Evolutionary conservation across 2,113 vertebrate species (phyloP), one percentile per base, ranked within the genome.

Genomic region (Irena cyanogastra): DNA sequence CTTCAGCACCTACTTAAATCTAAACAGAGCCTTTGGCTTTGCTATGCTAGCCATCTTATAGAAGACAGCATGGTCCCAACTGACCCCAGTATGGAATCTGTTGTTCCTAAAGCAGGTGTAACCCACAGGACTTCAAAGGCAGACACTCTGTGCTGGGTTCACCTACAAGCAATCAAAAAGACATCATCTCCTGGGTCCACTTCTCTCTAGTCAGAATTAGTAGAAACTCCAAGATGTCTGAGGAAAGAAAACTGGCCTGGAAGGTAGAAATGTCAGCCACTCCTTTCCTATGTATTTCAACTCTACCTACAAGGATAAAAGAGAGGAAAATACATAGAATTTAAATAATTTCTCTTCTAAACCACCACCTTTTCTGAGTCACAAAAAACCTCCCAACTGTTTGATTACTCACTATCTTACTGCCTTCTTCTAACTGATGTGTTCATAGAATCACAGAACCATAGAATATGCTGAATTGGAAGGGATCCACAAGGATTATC

Each of bases 71-170:
- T 17, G 21, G 37, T 56, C 20, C 35, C 22, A 71, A 7, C 31
- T 41, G 35, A 80, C 23, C 11, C 33, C 19, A 15, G 9, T 3
- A 3, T 3, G 7, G 23, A 71, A 77, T 35, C 18, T 28, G 30
- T 10, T 37, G 30, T 50, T 76, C 30, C 41, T 50, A 54, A 39
- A 79, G 47, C 31, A 47, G n/a, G 10, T 59, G 60, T 53, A 53
- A 75, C 18, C 33, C 50, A 42, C 39, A 74, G 16, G 0, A 5
- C 39, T 72, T 53, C n/a, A 52, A 45, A 54, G n/a, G n/a, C 10
- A 72, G 44, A 41, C 56, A 53, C 14, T 20, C 5, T 37, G 14
- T 33, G 35, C 10, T 49, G 52, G 0, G 0, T 64, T 79, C 9
- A 1, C 24, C 37, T 61, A 57, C 3, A 52, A 80, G 61, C 33